These are phyloP conservation scores for Eristalinus sepulchralis DNA, from an alignment of 2,888 invertebrate species.

Conservation along the genomic window DNA sequence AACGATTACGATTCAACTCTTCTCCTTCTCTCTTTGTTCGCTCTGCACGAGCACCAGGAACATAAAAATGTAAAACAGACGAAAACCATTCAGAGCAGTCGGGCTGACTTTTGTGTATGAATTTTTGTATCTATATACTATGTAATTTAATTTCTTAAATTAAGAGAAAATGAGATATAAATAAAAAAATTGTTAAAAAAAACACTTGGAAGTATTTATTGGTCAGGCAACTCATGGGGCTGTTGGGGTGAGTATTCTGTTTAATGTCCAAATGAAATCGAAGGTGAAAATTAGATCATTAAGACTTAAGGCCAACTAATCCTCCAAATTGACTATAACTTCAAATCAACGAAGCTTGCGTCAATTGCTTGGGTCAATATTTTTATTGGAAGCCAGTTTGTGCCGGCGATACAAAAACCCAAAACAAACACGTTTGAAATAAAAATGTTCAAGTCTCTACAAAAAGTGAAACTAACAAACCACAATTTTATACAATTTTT, in stretches of 20 bases:
- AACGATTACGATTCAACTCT: not conserved
- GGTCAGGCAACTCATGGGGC: not conserved
- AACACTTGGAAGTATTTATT: not conserved
- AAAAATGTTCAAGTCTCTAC: too few relatives aligned
- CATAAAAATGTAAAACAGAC: not conserved
- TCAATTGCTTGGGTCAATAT: too few relatives aligned
- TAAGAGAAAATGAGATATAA: constrained; percentile 70
- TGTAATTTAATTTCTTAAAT: constrained; percentile 69
- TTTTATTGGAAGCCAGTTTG: too few relatives aligned
- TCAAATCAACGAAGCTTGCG: too few relatives aligned
- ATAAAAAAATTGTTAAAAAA: constrained; percentile 57
- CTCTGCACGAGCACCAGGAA: not conserved
- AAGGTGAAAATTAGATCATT: too few relatives aligned
- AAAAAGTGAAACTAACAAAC: too few relatives aligned
- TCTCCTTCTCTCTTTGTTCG: not conserved
- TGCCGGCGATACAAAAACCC: too few relatives aligned
- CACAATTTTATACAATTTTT: too few relatives aligned
- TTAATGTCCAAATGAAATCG: too few relatives aligned
- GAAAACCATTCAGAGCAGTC: constrained; percentile 29
- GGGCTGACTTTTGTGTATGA: constrained; percentile 62
- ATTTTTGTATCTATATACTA: constrained; percentile 49
- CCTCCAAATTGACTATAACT: too few relatives aligned
- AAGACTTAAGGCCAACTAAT: too few relatives aligned
- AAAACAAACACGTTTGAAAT: too few relatives aligned
- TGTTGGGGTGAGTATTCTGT: not conserved